Evolutionary conservation across 2,888 invertebrate species (phyloP), one percentile per base, ranked within the genome.

Genomic region (Coenonympha glycerion): DNA sequence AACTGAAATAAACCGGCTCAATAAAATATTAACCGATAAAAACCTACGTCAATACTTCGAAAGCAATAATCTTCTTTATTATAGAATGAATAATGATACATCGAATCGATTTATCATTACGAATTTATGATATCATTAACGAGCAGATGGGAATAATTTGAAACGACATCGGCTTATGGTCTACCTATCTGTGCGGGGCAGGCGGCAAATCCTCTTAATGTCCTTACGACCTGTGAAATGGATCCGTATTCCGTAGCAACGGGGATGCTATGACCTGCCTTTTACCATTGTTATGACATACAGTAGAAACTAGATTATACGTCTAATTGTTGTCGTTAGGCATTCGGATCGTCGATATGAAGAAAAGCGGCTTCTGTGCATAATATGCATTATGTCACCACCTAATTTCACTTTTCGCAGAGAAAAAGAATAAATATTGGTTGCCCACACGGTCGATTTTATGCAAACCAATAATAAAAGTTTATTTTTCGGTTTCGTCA

Each of bases 141-240:
- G 22, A 18, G 8, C 34, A 47, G 18, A 31, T 47, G 47, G 33
- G 15, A 16, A 15, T 40, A 41, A 41, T 34, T 34, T 34, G 11
- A 2, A 47, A 47, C 21, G 28, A 21, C 40, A 22, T 16, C 24
- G 16, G 24, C 24, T 22, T 16, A 13, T 11, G 34, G 30, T n/a
- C n/a, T n/a, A n/a, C n/a, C n/a, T 45, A 45, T 36, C 45, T n/a
- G 6, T 21, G 31, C 34, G 16, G 3, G 13, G 34, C 34, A 45
- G 22, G 2, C 21, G 31, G 13, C 48, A 41, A 52, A 55, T 55
- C 41, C 49, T 31, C 41, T 48, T 33, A 44, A 33, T n/a, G n/a
- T n/a, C n/a, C n/a, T n/a, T n/a, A n/a, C 40, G 21, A 33, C 30
- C 40, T 26, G 36, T 45, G 47, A 57, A 47, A 66, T 52, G 36